Percentiles rank a stretch among this genome's conserved stretches.
Evolutionary conservation across 2,113 vertebrate genomes (phyloP).

Genomic region (Nymphicus hollandicus): DNA sequence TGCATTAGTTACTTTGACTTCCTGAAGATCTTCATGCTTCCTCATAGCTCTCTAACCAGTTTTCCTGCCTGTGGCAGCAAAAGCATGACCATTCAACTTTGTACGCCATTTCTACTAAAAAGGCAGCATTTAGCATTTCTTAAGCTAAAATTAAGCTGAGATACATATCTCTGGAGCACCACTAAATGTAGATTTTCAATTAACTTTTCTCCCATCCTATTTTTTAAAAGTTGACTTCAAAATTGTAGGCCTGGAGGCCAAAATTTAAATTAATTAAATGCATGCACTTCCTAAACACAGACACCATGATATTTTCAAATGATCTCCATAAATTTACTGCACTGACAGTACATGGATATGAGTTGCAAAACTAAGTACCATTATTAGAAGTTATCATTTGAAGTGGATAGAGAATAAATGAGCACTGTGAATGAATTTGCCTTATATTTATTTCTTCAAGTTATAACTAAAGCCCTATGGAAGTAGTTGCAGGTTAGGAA

Average conservation of each 20-base stretch:
- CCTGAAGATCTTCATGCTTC: not conserved
- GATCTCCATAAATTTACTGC: not conserved
- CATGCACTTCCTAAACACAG: not conserved
- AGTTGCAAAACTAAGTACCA: not conserved
- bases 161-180: not conserved
- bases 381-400: not conserved
- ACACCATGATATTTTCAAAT: not conserved
- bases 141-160: not conserved
- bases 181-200: not conserved
- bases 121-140: not conserved
- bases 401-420: not conserved
- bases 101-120: not conserved
- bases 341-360: rapidly evolving
- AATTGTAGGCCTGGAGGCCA: not conserved
- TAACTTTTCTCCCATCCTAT: not conserved
- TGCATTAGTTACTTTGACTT: not conserved
- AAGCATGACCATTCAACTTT: not conserved
- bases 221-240: not conserved
- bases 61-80: not conserved
- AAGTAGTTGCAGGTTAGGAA: not conserved
- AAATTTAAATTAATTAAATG: not conserved
- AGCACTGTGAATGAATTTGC: not conserved
- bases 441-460: not conserved
- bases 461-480: not conserved
- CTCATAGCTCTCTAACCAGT: not conserved